These are phyloP conservation scores for Drosophila nasuta DNA, from an alignment of 1,140 invertebrate genomes.

Conservation along the genomic window DNA sequence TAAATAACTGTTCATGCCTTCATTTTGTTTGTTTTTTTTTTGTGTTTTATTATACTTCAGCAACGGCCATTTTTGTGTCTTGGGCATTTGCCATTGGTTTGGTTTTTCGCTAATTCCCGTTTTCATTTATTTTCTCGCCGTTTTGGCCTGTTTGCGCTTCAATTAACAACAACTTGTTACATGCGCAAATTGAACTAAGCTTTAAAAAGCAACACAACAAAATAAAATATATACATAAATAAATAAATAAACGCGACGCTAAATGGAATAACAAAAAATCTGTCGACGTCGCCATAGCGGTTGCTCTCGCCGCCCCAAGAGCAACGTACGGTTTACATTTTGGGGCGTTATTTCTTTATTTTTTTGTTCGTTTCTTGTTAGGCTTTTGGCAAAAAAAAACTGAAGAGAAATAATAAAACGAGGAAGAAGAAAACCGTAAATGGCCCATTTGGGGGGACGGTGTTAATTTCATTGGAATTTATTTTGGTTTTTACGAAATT, in stretches of 20 bases:
- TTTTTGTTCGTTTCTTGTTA: conserved; percentile 33
- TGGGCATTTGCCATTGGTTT: conserved; percentile 62
- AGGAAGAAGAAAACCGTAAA: conserved; percentile 32
- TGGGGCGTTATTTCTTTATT: conserved; percentile 24
- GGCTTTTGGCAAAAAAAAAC: conserved; percentile 27
- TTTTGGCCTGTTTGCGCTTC: conserved; percentile 63
- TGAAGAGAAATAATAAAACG: conserved; percentile 1
- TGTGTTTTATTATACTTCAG: conserved; percentile 12
- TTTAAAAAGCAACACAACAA: conserved; percentile 45
- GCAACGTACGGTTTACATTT: conserved; percentile 69
- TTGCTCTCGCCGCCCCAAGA: not conserved
- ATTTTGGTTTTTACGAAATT: conserved; percentile 65
- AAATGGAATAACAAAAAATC: conserved; percentile 53
- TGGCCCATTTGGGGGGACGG: conserved; percentile 53
- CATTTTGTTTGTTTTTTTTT: not conserved
- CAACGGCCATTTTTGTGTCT: conserved; percentile 65
- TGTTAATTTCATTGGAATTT: conserved; percentile 77
- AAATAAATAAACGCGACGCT: conserved; percentile 70
- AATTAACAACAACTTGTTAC: conserved; percentile 83
- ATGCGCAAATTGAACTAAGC: conserved; percentile 77
- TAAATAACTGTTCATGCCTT: not conserved
- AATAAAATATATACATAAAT: conserved; percentile 31
- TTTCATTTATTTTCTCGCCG: conserved; percentile 43
- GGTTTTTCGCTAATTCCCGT: conserved; percentile 54
- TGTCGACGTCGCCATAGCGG: conserved; percentile 17